Evolutionary conservation across 1,140 invertebrate genomes (phyloP), one percentile per base, ranked within the genome.

Genomic region (Cataglyphis hispanica): DNA sequence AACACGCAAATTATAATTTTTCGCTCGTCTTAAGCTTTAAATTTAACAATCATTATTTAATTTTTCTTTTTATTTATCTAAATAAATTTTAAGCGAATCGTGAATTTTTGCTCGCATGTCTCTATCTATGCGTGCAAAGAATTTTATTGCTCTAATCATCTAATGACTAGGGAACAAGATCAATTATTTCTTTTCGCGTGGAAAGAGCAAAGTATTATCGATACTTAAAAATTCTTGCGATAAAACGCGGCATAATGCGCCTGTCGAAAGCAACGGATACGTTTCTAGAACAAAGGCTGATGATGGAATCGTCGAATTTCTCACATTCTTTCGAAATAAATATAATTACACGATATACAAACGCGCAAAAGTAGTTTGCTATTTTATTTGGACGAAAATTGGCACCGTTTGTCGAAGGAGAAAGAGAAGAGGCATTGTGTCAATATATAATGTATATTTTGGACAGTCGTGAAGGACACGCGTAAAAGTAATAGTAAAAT

Each of bases 291-390:
- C n/a, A 27, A 64, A 78, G 40, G 58, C 19, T 77, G 25, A 46
- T 31, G 53, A 40, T 40, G 22, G 72, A 61, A 76, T 40, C 34
- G 34, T 4, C 34, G 7, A n/a, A 56, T 16, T 66, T 66, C 43
- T 66, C 60, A 34, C 60, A 10, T 78, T 40, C 40, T 66, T 78
- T 78, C 27, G 19, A 78, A 78, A 50, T 66, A 64, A 66, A 25
- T 64, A 37, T 56, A 75, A 13, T 22, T 16, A 7, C n/a, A 40
- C n/a, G 37, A 19, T 43, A 10, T 37, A 37, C 8, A 25, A 43
- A 27, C 16, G 25, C 31, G 13, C 1, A 13, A 13, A n/a, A 34
- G 31, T 58, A n/a, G 6, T 13, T 0, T 56, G 58, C 19, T n/a
- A 4, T 27, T 34, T 43, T n/a, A 63, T 11, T 46, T 19, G 74